A percentile compares a stretch with the other conserved stretches of the same genome.
Evolutionary conservation across 1,140 invertebrate genomes (phyloP).

Genomic region (Platyscapa corneri): DNA sequence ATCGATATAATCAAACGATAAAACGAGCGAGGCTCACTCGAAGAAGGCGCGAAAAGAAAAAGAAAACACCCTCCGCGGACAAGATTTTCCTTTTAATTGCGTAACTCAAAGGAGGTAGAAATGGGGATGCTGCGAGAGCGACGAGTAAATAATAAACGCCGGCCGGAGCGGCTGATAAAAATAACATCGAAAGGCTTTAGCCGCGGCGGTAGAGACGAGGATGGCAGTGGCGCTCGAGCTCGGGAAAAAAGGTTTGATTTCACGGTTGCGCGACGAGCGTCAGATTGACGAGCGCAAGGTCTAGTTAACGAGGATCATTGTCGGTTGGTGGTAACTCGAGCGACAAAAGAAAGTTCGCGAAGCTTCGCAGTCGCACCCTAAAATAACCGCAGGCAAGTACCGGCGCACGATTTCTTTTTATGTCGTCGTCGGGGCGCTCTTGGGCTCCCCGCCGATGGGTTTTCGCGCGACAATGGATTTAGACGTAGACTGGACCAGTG

Average conservation of each 20-base stretch:
- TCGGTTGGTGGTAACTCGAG: not conserved
- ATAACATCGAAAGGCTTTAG: not conserved
- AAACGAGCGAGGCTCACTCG: too few species aligned
- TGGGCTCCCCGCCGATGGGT: conserved; percentile 27
- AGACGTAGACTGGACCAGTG: conserved; percentile 66
- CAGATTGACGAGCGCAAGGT: conserved; percentile 43
- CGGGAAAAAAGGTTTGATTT: conserved; percentile 25
- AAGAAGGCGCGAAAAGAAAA: too few species aligned
- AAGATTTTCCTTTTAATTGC: too few species aligned
- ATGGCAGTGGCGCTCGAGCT: too few species aligned
- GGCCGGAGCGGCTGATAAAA: not conserved
- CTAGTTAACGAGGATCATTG: conserved; percentile 40
- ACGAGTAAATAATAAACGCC: not conserved
- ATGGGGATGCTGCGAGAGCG: too few species aligned
- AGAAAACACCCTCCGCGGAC: too few species aligned
- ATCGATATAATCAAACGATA: too few species aligned
- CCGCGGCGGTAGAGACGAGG: not conserved
- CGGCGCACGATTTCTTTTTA: conserved; percentile 60
- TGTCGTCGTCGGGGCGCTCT: conserved; percentile 47
- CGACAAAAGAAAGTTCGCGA: conserved; percentile 49
- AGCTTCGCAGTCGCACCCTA: conserved; percentile 38
- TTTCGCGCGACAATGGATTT: conserved; percentile 63
- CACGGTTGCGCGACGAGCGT: conserved; percentile 20
- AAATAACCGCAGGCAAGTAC: conserved; percentile 53
- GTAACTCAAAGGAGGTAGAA: not conserved